Evolutionary conservation across 1,140 invertebrate species (phyloP).

Genomic region (Aphidius ervi): DNA sequence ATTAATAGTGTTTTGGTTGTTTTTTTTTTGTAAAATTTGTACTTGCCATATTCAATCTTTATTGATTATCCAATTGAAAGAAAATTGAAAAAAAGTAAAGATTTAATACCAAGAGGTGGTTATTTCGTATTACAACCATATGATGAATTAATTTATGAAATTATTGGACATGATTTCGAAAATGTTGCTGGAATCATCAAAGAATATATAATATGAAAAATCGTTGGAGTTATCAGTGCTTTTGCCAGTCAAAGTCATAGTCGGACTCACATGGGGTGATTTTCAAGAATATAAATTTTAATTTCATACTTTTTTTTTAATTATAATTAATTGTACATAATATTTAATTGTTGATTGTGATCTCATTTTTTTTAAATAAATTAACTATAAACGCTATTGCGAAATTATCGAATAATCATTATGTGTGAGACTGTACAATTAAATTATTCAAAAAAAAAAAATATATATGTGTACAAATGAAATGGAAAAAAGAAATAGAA

Average conservation of each 20-base stretch:
- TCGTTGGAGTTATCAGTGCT: constrained; percentile 61
- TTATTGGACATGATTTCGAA: constrained; percentile 54
- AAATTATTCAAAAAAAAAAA: too few relatives aligned
- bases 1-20: too few relatives aligned
- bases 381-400: too few relatives aligned
- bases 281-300: constrained; percentile 49
- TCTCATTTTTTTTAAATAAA: neutral
- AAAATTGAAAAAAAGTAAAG: constrained; percentile 37
- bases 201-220: constrained; percentile 75
- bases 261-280: constrained; percentile 76
- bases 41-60: constrained; percentile 18
- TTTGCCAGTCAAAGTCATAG: constrained; percentile 82
- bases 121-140: constrained; percentile 86
- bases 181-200: constrained; percentile 66
- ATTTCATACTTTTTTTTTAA: constrained; percentile 14
- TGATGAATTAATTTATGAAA: constrained; percentile 95
- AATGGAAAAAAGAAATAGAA: too few relatives aligned
- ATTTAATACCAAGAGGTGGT: constrained; percentile 43
- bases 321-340: constrained; percentile 2
- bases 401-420: too few relatives aligned
- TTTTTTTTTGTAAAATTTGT: constrained; percentile 10
- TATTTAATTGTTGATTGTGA: neutral
- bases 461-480: too few relatives aligned
- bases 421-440: too few relatives aligned
- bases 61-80: constrained; percentile 27